Evolutionary conservation across 1,140 invertebrate species (phyloP).

Genomic region (Panulirus ornatus): DNA sequence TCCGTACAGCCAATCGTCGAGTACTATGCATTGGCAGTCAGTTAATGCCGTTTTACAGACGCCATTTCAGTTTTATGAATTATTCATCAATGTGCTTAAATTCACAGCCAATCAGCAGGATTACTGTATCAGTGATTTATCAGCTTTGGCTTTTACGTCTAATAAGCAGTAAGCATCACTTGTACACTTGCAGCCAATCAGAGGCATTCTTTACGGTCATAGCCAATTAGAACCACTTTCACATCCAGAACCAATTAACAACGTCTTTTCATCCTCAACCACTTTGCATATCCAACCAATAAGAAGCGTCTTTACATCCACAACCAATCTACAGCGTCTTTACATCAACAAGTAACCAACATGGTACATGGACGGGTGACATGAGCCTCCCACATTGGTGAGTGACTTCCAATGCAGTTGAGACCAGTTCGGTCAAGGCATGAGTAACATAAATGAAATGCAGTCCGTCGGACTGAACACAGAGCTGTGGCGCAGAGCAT

Average conservation of each 20-base stretch:
- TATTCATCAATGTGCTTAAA: too few species aligned
- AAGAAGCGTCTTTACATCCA: neutral
- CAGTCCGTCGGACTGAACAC: neutral
- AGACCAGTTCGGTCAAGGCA: neutral
- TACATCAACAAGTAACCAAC: neutral
- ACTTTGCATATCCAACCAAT: neutral
- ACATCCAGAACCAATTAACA: neutral
- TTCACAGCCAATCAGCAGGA: too few species aligned
- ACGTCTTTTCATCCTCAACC: neutral
- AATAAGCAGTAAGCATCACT: too few species aligned
- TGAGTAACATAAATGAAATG: neutral
- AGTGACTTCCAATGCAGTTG: neutral
- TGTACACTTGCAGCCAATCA: too few species aligned
- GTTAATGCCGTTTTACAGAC: too few species aligned
- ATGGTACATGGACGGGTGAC: neutral
- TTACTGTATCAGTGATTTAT: too few species aligned
- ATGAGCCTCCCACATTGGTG: neutral
- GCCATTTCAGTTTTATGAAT: too few species aligned
- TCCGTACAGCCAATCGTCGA: too few species aligned
- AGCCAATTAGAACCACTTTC: too few species aligned
- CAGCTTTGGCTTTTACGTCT: too few species aligned
- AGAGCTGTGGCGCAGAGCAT: neutral
- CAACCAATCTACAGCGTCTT: neutral
- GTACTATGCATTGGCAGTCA: too few species aligned
- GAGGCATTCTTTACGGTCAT: too few species aligned